Base-by-base conservation (phyloP, 2,113 vertebrate genomes). In the Cairina moschata region DNA sequence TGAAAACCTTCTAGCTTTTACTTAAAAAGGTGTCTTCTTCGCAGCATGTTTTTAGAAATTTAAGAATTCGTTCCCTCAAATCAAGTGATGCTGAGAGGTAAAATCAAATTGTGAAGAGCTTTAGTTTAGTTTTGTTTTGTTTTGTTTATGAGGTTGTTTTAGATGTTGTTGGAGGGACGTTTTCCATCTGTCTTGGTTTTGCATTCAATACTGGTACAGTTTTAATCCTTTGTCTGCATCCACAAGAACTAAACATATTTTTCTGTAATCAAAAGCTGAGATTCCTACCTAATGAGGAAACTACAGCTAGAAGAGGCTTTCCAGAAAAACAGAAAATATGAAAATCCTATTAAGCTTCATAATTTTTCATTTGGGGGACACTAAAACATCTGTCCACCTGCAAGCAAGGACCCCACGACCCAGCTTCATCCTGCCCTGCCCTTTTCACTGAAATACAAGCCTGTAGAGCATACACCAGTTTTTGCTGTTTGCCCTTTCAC, bases 361-460 rank as follows among this genome's bases (percentile, higher is more conserved):
- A 14, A 23, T 20, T 75, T 58, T 46, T 78, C 85, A 25, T 40
- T 29, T 68, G 74, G 68, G 52, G 2, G 16, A 28, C 55, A 63
- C 18, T 1, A 3, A 76, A 88, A 42, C 6, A 3, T 36, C 13
- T 38, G 20, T 58, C 42, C 36, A 34, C 8, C 23, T 28, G 25
- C 48, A 72, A 84, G 17, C 26, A 81, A 4, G 0, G 0, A 56
- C 55, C 38, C 18, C 20, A 54, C 20, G 21, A 17, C 38, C 34
- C 0, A 0, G 4, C 50, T 13, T 60, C 20, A 17, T 32, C n/a
- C 66, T 74, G 46, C 32, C 50, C 40, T 55, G 74, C 23, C 17
- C 71, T 55, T 52, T 75, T 17, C 80, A 14, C 78, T 14, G 40
- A 25, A 72, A 31, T 8, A 13, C 22, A 55, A 72, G 10, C 32